Percentiles rank a stretch among this genome's conserved stretches.
Conservation (phyloP, 2,797 vertebrate genomes). For the Sebastes hubbsi region DNA sequence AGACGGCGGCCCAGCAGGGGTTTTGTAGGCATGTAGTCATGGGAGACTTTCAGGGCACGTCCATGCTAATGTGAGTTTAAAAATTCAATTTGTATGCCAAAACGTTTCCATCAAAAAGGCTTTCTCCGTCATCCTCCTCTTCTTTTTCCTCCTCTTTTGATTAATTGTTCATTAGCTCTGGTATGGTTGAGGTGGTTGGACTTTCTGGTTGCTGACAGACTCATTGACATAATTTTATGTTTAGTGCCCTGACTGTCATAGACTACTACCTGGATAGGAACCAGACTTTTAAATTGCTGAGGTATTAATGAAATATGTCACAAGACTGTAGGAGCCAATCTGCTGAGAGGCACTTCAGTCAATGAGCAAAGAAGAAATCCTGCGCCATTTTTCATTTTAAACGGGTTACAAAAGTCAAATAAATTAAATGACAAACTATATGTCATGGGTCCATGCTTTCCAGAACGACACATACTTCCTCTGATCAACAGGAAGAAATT, state of each 20-base stretch:
- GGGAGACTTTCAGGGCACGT: not conserved
- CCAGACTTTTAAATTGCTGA: not conserved
- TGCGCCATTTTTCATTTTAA: not conserved
- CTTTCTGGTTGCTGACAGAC: not conserved
- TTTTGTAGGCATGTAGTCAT: not conserved
- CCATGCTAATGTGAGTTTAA: not conserved
- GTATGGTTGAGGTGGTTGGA: not conserved
- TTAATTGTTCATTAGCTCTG: not conserved
- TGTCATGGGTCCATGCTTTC: not conserved
- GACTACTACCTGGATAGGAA: not conserved
- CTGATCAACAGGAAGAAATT: not conserved
- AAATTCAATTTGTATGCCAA: not conserved
- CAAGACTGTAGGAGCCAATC: not conserved
- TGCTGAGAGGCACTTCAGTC: not conserved
- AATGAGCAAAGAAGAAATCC: not conserved
- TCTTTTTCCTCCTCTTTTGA: not conserved
- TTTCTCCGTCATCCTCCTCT: not conserved
- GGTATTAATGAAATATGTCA: not conserved
- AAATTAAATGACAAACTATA: not conserved
- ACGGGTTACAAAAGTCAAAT: accelerated
- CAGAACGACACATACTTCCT: not conserved
- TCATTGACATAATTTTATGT: not conserved
- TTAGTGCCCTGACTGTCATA: not conserved
- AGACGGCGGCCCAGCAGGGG: not conserved
- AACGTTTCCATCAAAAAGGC: not conserved